A percentile compares a stretch with the other conserved stretches of the same genome.
These are phyloP conservation scores for Oryzias sinensis DNA, from an alignment of 2,797 vertebrate species.

Conservation along the genomic window DNA sequence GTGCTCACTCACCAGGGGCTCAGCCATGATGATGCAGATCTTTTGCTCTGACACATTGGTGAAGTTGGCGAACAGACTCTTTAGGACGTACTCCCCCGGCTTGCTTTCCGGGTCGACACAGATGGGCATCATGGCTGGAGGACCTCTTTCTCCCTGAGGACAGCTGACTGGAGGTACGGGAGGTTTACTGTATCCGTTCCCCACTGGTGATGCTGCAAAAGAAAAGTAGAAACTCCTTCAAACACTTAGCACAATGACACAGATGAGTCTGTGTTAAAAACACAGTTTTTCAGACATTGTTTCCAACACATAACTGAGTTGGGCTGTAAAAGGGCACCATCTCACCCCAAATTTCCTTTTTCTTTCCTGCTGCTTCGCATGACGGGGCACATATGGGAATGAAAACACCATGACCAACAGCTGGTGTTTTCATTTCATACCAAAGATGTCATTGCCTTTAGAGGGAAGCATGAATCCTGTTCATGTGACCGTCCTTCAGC, in stretches of 20 bases:
- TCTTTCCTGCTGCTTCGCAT: conserved; percentile 47
- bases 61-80: conserved; percentile 96
- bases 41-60: conserved; percentile 90
- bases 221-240: not conserved
- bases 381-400: conserved; percentile 47
- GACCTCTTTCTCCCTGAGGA: conserved; percentile 88
- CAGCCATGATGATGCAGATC: conserved; percentile 97
- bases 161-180: conserved; percentile 85
- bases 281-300: conserved; percentile 60
- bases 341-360: conserved; percentile 46
- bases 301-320: conserved; percentile 64
- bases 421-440: conserved; percentile 69
- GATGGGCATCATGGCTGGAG: conserved; percentile 89
- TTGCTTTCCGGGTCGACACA: conserved; percentile 94
- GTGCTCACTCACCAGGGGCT: conserved; percentile 88
- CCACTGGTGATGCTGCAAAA: conserved; percentile 88
- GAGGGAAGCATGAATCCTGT: conserved; percentile 46
- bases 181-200: conserved; percentile 95
- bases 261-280: too few species aligned
- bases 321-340: conserved; percentile 58
- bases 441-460: conserved; percentile 59
- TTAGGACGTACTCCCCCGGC: conserved; percentile 95
- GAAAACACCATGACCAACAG: conserved; percentile 56
- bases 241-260: too few species aligned
- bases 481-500: conserved; percentile 48